Conservation (phyloP, 2,797 vertebrate species). For the Takifugu ocellatus region DNA sequence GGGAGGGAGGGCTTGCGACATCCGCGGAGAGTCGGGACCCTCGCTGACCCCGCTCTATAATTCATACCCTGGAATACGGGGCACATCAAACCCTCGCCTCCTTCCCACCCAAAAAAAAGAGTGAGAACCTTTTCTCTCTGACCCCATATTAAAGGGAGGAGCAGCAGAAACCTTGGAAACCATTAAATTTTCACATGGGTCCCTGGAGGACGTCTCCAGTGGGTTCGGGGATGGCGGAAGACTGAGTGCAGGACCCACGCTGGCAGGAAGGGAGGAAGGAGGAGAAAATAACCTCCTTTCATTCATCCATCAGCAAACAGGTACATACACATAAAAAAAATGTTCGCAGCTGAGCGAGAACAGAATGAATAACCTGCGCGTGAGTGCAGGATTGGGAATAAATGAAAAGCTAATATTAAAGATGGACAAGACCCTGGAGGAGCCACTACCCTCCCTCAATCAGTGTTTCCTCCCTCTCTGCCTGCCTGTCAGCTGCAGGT, state of each 20-base stretch:
- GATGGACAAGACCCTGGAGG: conserved; percentile 28
- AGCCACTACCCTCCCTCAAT: conserved; percentile 31
- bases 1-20: conserved; percentile 70
- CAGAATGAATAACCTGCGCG: conserved; percentile 6
- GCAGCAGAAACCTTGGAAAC: conserved; percentile 59
- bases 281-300: conserved; percentile 3
- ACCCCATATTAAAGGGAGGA: conserved; percentile 75
- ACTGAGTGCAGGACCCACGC: conserved; percentile 29
- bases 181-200: conserved; percentile 74
- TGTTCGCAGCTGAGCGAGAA: background rate
- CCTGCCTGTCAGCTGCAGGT: conserved; percentile 58
- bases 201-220: conserved; percentile 54
- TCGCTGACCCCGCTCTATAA: conserved; percentile 80
- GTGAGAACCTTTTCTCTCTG: conserved; percentile 72
- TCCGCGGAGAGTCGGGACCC: conserved; percentile 75
- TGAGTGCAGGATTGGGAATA: conserved; percentile 25
- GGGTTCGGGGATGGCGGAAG: conserved; percentile 43
- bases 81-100: conserved; percentile 58
- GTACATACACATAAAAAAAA: conserved; percentile 10
- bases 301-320: conserved; percentile 15
- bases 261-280: conserved; percentile 19
- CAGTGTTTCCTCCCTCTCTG: conserved; percentile 24
- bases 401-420: conserved; percentile 49
- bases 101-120: conserved; percentile 68
- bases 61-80: conserved; percentile 76